Conservation (phyloP, 2,113 vertebrate genomes). For the Macrotis lagotis region DNA sequence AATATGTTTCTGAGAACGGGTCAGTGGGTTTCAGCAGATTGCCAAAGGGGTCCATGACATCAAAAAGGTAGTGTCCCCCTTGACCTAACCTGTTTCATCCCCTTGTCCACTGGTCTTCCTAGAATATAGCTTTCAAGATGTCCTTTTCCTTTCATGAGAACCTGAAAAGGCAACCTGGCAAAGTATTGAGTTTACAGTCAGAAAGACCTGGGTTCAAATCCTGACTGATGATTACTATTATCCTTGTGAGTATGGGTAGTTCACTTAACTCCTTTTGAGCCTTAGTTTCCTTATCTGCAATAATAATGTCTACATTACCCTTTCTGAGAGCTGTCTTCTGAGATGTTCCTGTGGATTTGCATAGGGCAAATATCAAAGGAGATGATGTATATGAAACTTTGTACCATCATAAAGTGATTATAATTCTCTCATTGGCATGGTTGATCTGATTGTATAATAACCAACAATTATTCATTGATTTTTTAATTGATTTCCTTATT, state of each 20-base stretch:
- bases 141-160: no score
- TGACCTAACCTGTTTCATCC: neutral
- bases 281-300: neutral
- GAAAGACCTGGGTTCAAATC: neutral
- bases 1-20: neutral
- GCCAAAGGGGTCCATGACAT: neutral
- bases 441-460: neutral
- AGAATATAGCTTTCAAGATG: no score
- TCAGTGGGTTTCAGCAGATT: neutral
- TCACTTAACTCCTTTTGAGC: neutral
- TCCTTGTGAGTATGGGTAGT: no score
- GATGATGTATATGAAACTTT: neutral
- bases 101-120: neutral
- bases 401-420: neutral
- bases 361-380: neutral
- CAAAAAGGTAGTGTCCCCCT: neutral
- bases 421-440: neutral
- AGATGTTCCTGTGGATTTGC: no score
- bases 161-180: no score
- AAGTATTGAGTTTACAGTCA: neutral
- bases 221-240: neutral
- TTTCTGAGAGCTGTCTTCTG: no score
- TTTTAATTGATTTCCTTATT: neutral
- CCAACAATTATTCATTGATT: neutral
- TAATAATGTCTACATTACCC: neutral